A percentile compares a stretch with the other conserved stretches of the same genome.
Conservation (phyloP, 2,888 invertebrate genomes). For the Sericinus montela region DNA sequence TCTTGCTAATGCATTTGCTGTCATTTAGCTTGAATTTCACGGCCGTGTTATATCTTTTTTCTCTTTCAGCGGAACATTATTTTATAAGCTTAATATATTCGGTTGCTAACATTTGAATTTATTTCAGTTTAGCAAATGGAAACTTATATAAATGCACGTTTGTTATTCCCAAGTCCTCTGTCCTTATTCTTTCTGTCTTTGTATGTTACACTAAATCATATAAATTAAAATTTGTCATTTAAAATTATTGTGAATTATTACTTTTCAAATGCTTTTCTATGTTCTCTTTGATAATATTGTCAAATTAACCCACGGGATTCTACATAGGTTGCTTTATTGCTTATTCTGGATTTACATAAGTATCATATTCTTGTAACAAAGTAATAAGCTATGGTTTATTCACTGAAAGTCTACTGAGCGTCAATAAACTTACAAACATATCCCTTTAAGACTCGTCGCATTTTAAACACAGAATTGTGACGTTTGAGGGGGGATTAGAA, state of each 20-base stretch:
- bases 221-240: no score
- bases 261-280: no score
- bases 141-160: neutral
- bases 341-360: no score
- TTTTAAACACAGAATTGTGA: conserved; percentile 34
- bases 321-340: no score
- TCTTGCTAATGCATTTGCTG: neutral
- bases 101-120: conserved; percentile 3
- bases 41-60: neutral
- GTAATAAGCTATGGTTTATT: no score
- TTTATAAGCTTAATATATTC: conserved; percentile 1
- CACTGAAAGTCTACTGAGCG: no score
- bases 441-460: conserved; percentile 54
- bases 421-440: conserved; percentile 17
- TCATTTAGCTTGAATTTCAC: neutral
- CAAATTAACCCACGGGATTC: no score
- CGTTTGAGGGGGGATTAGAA: conserved; percentile 63
- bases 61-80: conserved; percentile 1
- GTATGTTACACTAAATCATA: no score
- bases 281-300: no score
- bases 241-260: no score
- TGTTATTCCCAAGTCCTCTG: neutral
- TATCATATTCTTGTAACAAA: no score
- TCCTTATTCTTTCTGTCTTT: no score
- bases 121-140: neutral